A percentile compares a stretch with the other conserved stretches of the same genome.
These are phyloP conservation scores for Allolobophora icterica DNA, from an alignment of 2,888 invertebrate genomes.

Conservation along the genomic window DNA sequence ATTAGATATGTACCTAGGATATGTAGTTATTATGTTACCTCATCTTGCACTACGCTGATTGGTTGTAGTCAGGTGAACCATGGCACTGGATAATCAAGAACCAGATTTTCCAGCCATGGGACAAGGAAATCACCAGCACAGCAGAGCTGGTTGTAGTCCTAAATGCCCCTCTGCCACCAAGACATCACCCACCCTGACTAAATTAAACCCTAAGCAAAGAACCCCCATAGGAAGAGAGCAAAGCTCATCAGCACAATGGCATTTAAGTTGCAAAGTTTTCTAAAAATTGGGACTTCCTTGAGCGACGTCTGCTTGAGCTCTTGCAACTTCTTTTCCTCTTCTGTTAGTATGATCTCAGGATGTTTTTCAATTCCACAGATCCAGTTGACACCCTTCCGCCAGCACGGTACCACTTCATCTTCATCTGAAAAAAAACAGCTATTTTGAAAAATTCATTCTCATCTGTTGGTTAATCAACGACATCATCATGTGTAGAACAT, in stretches of 20 bases:
- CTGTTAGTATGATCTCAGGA: slow-evolving; percentile 50
- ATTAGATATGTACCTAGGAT: no score
- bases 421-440: background rate
- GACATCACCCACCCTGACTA: no score
- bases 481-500: background rate
- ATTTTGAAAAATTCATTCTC: background rate
- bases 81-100: background rate
- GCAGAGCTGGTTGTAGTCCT: background rate
- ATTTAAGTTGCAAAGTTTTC: slow-evolving; percentile 58
- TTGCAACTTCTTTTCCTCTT: slow-evolving; percentile 54
- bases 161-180: background rate
- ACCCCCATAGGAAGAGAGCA: slow-evolving; percentile 63
- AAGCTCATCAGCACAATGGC: slow-evolving; percentile 62
- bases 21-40: no score
- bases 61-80: background rate
- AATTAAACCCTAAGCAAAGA: slow-evolving; percentile 49
- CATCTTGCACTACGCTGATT: background rate
- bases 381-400: slow-evolving; percentile 59
- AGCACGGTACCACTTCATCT: slow-evolving; percentile 55
- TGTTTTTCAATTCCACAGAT: slow-evolving; percentile 65
- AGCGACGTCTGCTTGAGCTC: slow-evolving; percentile 58
- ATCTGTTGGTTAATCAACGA: background rate
- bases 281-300: slow-evolving; percentile 61
- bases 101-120: no score
- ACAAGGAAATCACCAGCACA: no score